These are phyloP conservation scores for Hypolimnas misippus DNA, from an alignment of 2,888 invertebrate genomes.

Conservation along the genomic window DNA sequence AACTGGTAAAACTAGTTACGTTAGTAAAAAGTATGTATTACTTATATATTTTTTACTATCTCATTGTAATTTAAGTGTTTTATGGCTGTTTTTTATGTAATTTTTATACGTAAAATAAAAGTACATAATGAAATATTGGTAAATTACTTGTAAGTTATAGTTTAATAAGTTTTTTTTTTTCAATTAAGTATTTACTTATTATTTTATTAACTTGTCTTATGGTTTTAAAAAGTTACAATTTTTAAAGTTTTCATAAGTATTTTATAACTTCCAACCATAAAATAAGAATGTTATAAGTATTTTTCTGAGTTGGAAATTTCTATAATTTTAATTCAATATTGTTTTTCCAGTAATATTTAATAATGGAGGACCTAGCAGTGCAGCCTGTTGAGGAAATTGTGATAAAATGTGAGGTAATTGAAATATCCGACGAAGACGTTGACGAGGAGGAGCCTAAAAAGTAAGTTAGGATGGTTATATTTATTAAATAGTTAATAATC, in stretches of 20 bases:
- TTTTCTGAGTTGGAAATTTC: too few relatives aligned
- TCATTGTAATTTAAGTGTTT: neutral
- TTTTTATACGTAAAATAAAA: too few relatives aligned
- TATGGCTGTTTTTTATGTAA: neutral
- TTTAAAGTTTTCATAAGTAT: too few relatives aligned
- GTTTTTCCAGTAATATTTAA: slow-evolving; percentile 19
- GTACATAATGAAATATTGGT: too few relatives aligned
- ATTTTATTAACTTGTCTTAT: too few relatives aligned
- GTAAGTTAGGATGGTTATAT: slow-evolving; percentile 10
- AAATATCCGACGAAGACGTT: slow-evolving; percentile 70
- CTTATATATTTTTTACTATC: slow-evolving; percentile 8
- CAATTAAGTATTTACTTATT: too few relatives aligned
- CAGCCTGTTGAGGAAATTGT: slow-evolving; percentile 55
- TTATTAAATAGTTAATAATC: neutral
- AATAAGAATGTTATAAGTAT: too few relatives aligned
- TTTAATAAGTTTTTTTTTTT: too few relatives aligned
- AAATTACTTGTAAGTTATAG: too few relatives aligned
- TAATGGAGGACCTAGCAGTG: slow-evolving; percentile 31
- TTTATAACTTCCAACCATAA: too few relatives aligned
- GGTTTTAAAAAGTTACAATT: too few relatives aligned
- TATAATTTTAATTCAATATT: too few relatives aligned
- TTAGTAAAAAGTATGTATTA: slow-evolving; percentile 27
- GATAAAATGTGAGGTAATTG: slow-evolving; percentile 70
- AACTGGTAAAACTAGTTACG: slow-evolving; percentile 41
- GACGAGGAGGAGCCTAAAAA: slow-evolving; percentile 50